Conservation (phyloP, 2,888 invertebrate species). For the Priocnemis perturbator region DNA sequence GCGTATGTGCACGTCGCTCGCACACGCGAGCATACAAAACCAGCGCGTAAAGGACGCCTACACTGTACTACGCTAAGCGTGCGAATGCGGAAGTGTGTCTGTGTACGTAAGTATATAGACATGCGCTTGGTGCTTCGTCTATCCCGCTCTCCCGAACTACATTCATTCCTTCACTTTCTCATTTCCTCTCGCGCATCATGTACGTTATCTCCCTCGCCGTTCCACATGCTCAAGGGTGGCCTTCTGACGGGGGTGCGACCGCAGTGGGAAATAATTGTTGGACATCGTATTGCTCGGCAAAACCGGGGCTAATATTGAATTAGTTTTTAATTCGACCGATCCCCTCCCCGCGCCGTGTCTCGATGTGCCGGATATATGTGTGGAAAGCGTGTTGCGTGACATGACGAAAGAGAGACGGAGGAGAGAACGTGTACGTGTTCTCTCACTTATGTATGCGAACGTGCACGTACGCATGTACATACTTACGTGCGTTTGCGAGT, state of each 20-base stretch:
- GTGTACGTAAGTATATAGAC: neutral
- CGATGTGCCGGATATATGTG: neutral
- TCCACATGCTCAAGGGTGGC: neutral
- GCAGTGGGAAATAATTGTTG: slow-evolving; percentile 55
- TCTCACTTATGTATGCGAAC: too few species aligned
- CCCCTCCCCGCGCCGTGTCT: slow-evolving; percentile 15
- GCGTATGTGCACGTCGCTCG: slow-evolving; percentile 7
- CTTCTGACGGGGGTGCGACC: slow-evolving; percentile 5
- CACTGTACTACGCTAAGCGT: neutral
- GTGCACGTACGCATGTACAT: neutral
- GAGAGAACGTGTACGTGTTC: neutral
- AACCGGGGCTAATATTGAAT: slow-evolving; percentile 63
- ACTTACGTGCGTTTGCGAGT: neutral
- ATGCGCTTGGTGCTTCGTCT: slow-evolving; percentile 2
- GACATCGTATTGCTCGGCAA: slow-evolving; percentile 49
- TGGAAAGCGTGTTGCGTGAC: neutral
- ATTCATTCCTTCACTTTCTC: neutral
- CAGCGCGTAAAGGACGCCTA: too few species aligned
- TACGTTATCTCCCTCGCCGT: neutral
- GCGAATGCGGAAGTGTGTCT: too few species aligned
- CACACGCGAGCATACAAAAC: slow-evolving; percentile 12
- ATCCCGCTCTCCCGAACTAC: too few species aligned
- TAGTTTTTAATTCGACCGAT: slow-evolving; percentile 67
- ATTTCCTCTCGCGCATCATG: neutral
- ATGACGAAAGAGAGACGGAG: neutral